A percentile compares a stretch with the other conserved stretches of the same genome.
phyloP scores from a whole-genome alignment of 2,888 invertebrate species.

The Mantis religiosa region DNA sequence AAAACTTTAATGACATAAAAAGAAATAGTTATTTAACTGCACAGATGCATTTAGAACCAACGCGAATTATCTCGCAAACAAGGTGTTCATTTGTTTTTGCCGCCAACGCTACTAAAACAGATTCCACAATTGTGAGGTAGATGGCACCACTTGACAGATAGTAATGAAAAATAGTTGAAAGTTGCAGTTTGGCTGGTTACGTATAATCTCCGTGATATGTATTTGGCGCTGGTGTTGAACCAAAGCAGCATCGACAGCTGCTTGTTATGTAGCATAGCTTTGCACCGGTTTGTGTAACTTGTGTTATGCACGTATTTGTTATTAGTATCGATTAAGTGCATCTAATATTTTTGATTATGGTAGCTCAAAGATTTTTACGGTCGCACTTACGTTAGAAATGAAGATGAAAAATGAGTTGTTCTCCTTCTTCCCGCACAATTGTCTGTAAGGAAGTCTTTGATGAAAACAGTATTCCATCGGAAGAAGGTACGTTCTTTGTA shows the following conservation, averaged over 20 bases:
- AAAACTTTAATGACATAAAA: too few relatives aligned
- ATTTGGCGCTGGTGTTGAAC: not conserved
- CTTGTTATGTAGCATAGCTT: not conserved
- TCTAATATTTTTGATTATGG: not conserved
- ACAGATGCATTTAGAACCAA: too few relatives aligned
- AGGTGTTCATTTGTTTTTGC: too few relatives aligned
- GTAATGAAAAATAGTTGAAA: not conserved
- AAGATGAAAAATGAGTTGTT: constrained; percentile 31
- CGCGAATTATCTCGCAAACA: too few relatives aligned
- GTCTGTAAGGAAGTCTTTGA: constrained; percentile 82
- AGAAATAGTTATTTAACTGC: too few relatives aligned
- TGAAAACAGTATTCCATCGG: constrained; percentile 76
- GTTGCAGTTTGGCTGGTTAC: not conserved
- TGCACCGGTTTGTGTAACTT: not conserved
- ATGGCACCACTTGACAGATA: not conserved
- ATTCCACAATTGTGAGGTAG: not conserved
- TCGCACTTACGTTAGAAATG: constrained; percentile 22
- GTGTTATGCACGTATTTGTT: not conserved
- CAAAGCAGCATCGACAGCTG: not conserved
- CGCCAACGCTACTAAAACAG: too few relatives aligned
- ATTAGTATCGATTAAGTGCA: not conserved
- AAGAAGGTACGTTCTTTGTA: constrained; percentile 61
- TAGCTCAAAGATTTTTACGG: not conserved
- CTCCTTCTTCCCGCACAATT: constrained; percentile 43
- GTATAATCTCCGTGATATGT: not conserved